These are phyloP conservation scores for Hyperoplus lanceolatus DNA, from an alignment of 2,797 vertebrate genomes.

Conservation along the genomic window DNA sequence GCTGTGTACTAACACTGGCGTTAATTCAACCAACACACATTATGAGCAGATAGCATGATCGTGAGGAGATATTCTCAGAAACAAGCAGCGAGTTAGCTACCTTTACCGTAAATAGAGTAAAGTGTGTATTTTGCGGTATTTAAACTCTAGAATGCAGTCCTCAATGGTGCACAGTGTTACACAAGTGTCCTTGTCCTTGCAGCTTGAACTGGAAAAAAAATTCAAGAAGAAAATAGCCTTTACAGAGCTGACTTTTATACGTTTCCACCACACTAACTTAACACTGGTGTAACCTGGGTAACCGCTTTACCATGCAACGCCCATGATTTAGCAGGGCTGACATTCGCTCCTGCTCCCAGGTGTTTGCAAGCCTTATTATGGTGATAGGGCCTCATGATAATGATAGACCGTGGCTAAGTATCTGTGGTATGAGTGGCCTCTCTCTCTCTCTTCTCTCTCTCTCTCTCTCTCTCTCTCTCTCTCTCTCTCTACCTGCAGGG, in stretches of 20 bases:
- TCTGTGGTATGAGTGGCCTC: conserved; percentile 66
- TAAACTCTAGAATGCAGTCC: conserved; percentile 10
- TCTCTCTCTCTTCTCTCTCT: no score
- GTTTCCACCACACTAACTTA: conserved; percentile 50
- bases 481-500: conserved; percentile 67
- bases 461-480: no score
- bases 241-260: conserved; percentile 41
- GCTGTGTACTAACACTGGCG: no score
- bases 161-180: neutral
- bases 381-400: conserved; percentile 75
- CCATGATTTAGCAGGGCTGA: conserved; percentile 63
- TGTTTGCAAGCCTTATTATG: conserved; percentile 73
- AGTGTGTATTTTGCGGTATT: neutral
- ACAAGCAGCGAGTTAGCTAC: neutral
- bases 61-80: no score
- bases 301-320: conserved; percentile 42
- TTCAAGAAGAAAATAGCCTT: conserved; percentile 63
- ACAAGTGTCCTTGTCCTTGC: conserved; percentile 66
- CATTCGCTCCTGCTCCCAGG: conserved; percentile 59
- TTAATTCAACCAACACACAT: no score
- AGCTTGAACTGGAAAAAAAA: conserved; percentile 45
- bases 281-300: conserved; percentile 31
- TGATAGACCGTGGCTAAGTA: conserved; percentile 74
- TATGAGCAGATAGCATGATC: no score
- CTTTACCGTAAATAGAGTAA: conserved; percentile 4